A percentile compares a stretch with the other conserved stretches of the same genome.
Evolutionary conservation across 1,140 invertebrate genomes (phyloP).

Genomic region (Stratiolaelaps scimitus): DNA sequence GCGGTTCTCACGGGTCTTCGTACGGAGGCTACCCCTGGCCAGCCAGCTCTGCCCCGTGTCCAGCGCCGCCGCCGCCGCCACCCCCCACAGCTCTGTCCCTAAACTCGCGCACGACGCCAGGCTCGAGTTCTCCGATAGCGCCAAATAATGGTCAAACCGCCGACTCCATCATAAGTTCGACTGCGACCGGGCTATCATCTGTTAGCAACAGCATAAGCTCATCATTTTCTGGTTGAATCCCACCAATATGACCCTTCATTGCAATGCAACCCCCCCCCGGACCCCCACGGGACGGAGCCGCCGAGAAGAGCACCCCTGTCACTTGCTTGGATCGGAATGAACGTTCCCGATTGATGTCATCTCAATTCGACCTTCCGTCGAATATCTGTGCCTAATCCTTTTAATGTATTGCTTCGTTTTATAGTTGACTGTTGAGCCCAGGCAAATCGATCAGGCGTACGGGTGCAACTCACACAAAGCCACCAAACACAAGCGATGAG

Average conservation of each 20-base stretch:
- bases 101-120: constrained; percentile 4
- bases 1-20: constrained; percentile 3
- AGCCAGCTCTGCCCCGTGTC: constrained; percentile 8
- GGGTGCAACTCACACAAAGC: too few species aligned
- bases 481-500: too few species aligned
- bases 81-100: background rate
- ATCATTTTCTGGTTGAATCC: constrained; percentile 10
- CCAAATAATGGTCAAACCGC: background rate
- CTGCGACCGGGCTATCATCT: background rate
- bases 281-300: background rate
- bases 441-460: too few species aligned
- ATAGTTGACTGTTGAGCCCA: too few species aligned
- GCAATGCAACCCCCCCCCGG: background rate
- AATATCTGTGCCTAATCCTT: too few species aligned
- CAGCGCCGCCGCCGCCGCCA: background rate
- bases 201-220: constrained; percentile 27
- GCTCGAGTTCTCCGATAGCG: constrained; percentile 11
- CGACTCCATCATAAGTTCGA: constrained; percentile 15
- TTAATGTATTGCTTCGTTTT: too few species aligned
- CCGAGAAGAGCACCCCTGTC: background rate
- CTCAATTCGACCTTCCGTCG: background rate
- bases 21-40: constrained; percentile 22
- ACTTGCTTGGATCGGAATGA: background rate
- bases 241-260: background rate
- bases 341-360: background rate